Conservation (phyloP, 2,888 invertebrate genomes). For the Magallana nippona region DNA sequence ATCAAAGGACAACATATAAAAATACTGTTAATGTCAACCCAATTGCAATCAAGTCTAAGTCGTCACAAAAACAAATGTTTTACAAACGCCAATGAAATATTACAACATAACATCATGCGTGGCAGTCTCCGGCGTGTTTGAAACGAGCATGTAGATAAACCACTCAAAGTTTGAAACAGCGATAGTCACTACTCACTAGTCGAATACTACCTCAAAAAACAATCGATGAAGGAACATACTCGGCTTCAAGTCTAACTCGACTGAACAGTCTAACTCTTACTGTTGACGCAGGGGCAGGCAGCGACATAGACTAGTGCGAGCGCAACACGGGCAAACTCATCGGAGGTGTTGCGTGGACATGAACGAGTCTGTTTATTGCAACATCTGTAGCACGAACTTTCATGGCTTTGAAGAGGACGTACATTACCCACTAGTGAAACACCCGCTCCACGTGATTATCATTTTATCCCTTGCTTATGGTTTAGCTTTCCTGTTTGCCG, state of each 20-base stretch:
- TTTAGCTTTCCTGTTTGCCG: constrained; percentile 74
- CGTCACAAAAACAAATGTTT: not conserved
- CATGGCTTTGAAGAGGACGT: not conserved
- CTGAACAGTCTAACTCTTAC: not conserved
- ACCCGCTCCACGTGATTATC: constrained; percentile 63
- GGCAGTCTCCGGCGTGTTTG: not conserved
- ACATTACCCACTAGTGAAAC: constrained; percentile 57
- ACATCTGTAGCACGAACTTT: not conserved
- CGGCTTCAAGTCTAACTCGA: not conserved
- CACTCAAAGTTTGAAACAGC: too few relatives aligned
- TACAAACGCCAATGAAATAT: not conserved
- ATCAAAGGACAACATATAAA: too few relatives aligned
- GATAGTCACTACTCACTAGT: not conserved
- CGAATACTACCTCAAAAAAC: not conserved
- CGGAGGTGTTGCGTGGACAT: not conserved
- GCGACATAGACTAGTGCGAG: too few relatives aligned
- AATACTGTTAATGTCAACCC: too few relatives aligned
- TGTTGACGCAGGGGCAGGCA: too few relatives aligned
- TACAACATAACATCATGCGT: not conserved
- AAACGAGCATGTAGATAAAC: constrained; percentile 1
- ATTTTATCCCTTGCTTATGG: constrained; percentile 74
- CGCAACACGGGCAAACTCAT: not conserved
- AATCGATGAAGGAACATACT: not conserved
- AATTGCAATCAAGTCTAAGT: too few relatives aligned
- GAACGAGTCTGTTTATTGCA: not conserved